Base-by-base conservation (phyloP, 2,888 invertebrate genomes). In the Osmoderma eremita region DNA sequence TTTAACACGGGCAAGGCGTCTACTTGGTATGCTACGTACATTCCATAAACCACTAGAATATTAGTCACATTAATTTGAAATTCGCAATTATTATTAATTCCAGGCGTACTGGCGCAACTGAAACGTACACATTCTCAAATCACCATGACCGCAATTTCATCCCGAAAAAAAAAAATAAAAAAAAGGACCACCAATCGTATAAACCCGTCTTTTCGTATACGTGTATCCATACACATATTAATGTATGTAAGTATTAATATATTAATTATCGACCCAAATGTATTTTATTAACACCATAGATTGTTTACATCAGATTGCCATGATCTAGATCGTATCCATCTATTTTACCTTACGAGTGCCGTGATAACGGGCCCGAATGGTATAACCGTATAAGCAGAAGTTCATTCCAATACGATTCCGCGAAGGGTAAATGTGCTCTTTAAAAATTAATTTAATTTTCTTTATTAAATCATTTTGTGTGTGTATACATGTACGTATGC, bases 401-500 rank as follows among this genome's bases (percentile, higher is more conserved):
- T 30, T 30, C 24, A 61, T 45, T 45, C 24, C 48, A 22, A 22
- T 20, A 5, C 20, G 12, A 17, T 61, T 61, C 58, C 36, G 24
- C 24, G 58, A 61, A 61, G 45, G 10, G 22, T 30, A 45, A 20
- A 42, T 20, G 45, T 30, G 41, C 42, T 48, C 24, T 61, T 61
- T 45, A 61, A 61, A 61, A 61, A 36, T 61, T 48, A 61, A 61
- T 61, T 61, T 61, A 61, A 61, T 61, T 61, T 45, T 48, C 58
- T 45, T 61, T 61, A 61, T 61, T 61, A 61, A 61, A 61, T 61
- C 58, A 61, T 48, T n/a, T 39, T 20, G 22, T n/a, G n/a, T 53
- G 17, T 53, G 38, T 38, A n/a, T n/a, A n/a, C n/a, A n/a, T n/a
- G n/a, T 48, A 20, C 48, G 18, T 12, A 10, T 17, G 45, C 18